Conservation (phyloP, 1,140 invertebrate species). For the Temnothorax longispinosus region DNA sequence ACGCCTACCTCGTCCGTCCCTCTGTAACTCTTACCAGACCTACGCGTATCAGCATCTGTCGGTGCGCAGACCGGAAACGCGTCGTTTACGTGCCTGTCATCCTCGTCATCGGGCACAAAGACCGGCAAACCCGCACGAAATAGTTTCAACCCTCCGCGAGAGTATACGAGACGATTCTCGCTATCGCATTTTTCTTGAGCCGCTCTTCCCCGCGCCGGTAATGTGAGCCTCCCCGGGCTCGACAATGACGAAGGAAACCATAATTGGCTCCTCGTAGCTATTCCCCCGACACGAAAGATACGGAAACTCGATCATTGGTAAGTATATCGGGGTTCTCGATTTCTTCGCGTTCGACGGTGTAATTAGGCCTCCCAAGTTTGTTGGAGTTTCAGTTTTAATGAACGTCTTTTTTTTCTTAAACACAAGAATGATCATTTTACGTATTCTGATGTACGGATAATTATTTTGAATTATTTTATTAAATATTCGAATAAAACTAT, state of each 20-base stretch:
- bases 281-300: slow-evolving; percentile 33
- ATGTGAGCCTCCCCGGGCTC: slow-evolving; percentile 43
- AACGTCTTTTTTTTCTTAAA: background rate
- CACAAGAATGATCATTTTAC: background rate
- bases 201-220: slow-evolving; percentile 48
- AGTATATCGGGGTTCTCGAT: slow-evolving; percentile 58
- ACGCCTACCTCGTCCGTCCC: slow-evolving; percentile 58
- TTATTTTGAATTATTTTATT: background rate
- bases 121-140: slow-evolving; percentile 45
- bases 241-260: slow-evolving; percentile 67
- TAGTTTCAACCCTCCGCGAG: slow-evolving; percentile 59
- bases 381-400: slow-evolving; percentile 15
- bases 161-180: slow-evolving; percentile 33
- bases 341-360: slow-evolving; percentile 36
- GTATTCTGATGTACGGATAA: background rate
- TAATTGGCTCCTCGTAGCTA: slow-evolving; percentile 70
- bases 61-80: slow-evolving; percentile 64
- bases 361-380: slow-evolving; percentile 45
- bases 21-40: background rate
- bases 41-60: slow-evolving; percentile 58
- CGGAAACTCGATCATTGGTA: slow-evolving; percentile 36
- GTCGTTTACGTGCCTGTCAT: slow-evolving; percentile 69
- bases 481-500: background rate
- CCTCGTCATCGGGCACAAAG: slow-evolving; percentile 61
- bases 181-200: slow-evolving; percentile 56